Conservation (phyloP, 2,113 vertebrate genomes). For the Myiagra hebetior region DNA sequence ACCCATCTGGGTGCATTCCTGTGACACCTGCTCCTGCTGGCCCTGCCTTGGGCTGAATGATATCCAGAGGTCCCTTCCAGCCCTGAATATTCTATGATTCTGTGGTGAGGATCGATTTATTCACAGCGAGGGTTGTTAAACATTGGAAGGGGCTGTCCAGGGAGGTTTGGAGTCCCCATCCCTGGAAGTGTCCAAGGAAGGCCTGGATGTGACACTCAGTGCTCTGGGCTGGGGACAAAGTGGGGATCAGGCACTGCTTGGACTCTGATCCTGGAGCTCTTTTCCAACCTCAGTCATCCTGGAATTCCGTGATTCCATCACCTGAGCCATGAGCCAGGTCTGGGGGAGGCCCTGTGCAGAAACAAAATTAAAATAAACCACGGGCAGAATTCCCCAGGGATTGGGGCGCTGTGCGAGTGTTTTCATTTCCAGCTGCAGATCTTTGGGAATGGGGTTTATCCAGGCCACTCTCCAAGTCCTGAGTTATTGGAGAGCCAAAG, state of each 20-base stretch:
- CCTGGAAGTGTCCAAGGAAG: neutral
- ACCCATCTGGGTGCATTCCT: fast-evolving
- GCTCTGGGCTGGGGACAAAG: neutral
- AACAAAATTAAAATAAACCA: neutral
- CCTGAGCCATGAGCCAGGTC: neutral
- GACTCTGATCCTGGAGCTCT: neutral
- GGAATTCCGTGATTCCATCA: neutral
- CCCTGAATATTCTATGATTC: neutral
- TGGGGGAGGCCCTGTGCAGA: fast-evolving
- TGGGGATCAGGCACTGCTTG: fast-evolving
- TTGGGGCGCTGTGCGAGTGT: fast-evolving
- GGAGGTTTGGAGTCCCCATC: neutral
- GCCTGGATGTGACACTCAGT: fast-evolving
- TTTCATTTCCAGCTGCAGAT: neutral
- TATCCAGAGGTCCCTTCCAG: neutral
- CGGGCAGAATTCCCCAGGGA: fast-evolving
- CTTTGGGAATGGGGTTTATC: neutral
- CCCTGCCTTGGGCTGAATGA: neutral
- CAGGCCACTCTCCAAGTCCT: fast-evolving
- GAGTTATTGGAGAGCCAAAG: no score
- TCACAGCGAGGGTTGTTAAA: neutral
- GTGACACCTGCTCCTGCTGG: neutral
- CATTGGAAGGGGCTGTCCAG: neutral
- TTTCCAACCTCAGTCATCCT: neutral
- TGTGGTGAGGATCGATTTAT: neutral